Percentiles rank a stretch among this genome's conserved stretches.
phyloP scores from a whole-genome alignment of 2,797 vertebrate genomes.

The Sebastes matsubarae region DNA sequence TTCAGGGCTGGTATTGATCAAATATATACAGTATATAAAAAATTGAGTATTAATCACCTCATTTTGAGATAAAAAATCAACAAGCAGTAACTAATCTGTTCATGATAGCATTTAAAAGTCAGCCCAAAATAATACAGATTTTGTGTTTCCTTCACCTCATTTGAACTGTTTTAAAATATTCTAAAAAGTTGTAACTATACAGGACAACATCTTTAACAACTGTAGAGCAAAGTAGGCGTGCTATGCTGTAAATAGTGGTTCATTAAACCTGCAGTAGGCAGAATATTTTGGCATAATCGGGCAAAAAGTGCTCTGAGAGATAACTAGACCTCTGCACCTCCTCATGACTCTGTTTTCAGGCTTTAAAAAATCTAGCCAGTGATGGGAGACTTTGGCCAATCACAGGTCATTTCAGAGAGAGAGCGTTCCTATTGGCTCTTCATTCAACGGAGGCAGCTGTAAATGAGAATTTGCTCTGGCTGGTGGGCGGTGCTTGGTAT shows the following conservation, averaged over 20 bases:
- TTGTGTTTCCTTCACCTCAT: neutral
- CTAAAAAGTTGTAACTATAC: neutral
- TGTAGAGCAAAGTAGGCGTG: neutral
- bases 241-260: neutral
- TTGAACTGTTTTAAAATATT: neutral
- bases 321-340: too few relatives aligned
- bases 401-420: too few relatives aligned
- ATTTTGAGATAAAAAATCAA: neutral
- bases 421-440: too few relatives aligned
- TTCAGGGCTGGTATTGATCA: neutral
- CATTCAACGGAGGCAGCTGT: too few relatives aligned
- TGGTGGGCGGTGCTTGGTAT: too few relatives aligned
- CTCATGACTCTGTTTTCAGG: too few relatives aligned
- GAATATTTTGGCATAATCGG: too few relatives aligned
- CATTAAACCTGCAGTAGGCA: neutral
- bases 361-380: too few relatives aligned
- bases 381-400: too few relatives aligned
- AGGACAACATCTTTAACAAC: neutral
- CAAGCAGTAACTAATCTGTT: neutral
- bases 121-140: neutral
- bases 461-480: too few relatives aligned
- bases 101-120: neutral
- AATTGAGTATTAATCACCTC: fast-evolving
- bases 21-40: neutral
- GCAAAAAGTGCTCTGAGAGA: too few relatives aligned